phyloP scores from a whole-genome alignment of 2,113 vertebrate genomes.

The Stegostoma tigrinum region DNA sequence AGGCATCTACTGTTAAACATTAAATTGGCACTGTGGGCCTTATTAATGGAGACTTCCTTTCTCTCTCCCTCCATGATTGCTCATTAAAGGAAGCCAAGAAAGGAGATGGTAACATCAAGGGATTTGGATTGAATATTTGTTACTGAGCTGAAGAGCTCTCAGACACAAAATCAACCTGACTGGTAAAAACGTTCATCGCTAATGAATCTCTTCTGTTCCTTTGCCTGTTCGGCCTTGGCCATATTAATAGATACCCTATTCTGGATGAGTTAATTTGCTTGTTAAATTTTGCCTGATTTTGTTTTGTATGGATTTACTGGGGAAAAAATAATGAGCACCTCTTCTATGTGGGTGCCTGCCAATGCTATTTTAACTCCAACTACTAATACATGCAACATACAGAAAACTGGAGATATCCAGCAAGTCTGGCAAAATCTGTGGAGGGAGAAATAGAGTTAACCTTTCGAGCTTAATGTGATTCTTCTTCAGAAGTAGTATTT shows the following conservation, averaged over 20 bases:
- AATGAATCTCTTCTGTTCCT: background rate
- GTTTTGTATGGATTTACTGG: no score
- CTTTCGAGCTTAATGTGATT: no score
- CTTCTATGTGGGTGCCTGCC: no score
- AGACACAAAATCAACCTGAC: background rate
- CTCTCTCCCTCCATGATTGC: background rate
- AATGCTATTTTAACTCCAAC: background rate
- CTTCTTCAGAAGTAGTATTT: background rate
- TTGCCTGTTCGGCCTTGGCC: background rate
- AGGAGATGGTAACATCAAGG: background rate
- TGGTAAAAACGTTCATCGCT: background rate
- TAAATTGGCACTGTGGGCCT: background rate
- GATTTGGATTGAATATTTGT: background rate
- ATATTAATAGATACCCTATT: background rate
- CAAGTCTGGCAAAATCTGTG: no score
- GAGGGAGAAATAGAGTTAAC: no score
- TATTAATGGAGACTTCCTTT: background rate
- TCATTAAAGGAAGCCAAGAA: background rate
- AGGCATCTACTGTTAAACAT: background rate
- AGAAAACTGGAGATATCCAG: no score
- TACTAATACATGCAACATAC: no score
- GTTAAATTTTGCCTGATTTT: background rate
- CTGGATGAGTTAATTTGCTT: background rate
- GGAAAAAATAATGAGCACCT: no score
- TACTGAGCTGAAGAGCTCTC: background rate